These are phyloP conservation scores for Heteractis magnifica DNA, from an alignment of 92 coral and sea anemone genomes.

Conservation along the genomic window DNA sequence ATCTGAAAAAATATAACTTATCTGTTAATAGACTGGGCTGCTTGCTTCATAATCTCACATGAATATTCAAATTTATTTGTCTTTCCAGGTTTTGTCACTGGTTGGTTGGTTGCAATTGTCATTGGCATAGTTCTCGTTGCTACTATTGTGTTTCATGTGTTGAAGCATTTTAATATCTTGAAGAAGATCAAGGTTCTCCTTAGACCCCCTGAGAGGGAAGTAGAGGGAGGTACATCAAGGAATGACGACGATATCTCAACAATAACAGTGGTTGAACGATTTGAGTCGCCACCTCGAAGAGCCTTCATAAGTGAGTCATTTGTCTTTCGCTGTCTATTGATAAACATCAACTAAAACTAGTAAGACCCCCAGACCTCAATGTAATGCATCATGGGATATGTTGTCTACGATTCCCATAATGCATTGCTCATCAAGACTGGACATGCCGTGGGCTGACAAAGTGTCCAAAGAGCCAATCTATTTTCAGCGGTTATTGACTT, in stretches of 20 bases:
- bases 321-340: not conserved
- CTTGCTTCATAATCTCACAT: too few species aligned
- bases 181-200: constrained; percentile 26
- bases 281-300: constrained; percentile 2
- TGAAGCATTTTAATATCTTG: constrained; percentile 10
- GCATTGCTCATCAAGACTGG: too few species aligned
- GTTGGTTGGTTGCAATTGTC: constrained; percentile 23
- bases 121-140: constrained; percentile 12
- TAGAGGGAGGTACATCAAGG: not conserved
- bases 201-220: not conserved
- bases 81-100: constrained; percentile 9
- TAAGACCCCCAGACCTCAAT: too few species aligned
- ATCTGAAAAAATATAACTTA: too few species aligned
- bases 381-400: too few species aligned
- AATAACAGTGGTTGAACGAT: constrained; percentile 12
- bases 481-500: not conserved
- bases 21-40: too few species aligned
- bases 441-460: too few species aligned
- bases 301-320: constrained; percentile 23
- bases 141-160: not conserved
- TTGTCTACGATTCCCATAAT: too few species aligned
- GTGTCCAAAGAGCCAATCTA: not conserved
- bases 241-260: not conserved
- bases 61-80: not conserved
- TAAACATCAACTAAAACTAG: too few species aligned